A percentile compares a stretch with the other conserved stretches of the same genome.
phyloP scores from a whole-genome alignment of 2,888 invertebrate genomes.

The Drosophila paracracens region DNA sequence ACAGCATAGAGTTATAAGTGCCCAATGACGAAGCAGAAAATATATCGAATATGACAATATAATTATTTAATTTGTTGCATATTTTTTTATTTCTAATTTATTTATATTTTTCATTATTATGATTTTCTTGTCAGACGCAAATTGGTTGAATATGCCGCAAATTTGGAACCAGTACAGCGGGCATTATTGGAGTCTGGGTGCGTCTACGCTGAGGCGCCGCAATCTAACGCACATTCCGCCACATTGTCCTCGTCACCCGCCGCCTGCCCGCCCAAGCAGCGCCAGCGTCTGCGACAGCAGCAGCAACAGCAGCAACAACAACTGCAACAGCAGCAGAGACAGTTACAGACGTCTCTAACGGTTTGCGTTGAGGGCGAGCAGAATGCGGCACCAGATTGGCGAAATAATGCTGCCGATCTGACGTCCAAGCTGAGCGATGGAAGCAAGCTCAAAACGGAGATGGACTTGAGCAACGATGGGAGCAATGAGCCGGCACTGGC shows the following conservation, averaged over 20 bases:
- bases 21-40: not conserved
- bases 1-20: not conserved
- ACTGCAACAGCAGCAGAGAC: slow-evolving; percentile 35
- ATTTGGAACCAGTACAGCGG: slow-evolving; percentile 74
- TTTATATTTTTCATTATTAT: not conserved
- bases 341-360: slow-evolving; percentile 8
- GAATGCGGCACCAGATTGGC: slow-evolving; percentile 55
- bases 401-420: slow-evolving; percentile 22
- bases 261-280: slow-evolving; percentile 75
- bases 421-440: slow-evolving; percentile 26
- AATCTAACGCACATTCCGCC: slow-evolving; percentile 65
- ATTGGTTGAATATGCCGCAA: slow-evolving; percentile 76
- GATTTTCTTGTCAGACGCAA: slow-evolving; percentile 63
- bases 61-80: not conserved
- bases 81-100: not conserved
- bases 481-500: slow-evolving; percentile 6
- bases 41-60: not conserved
- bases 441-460: slow-evolving; percentile 43
- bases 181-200: slow-evolving; percentile 73
- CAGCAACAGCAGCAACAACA: slow-evolving; percentile 47
- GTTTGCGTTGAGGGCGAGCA: slow-evolving; percentile 26
- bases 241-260: slow-evolving; percentile 66
- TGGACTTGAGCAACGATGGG: slow-evolving; percentile 43
- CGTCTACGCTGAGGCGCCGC: slow-evolving; percentile 67
- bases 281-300: slow-evolving; percentile 67